Evolutionary conservation across 2,888 invertebrate genomes (phyloP).

Genomic region (Chalcosyrphus nemorum): DNA sequence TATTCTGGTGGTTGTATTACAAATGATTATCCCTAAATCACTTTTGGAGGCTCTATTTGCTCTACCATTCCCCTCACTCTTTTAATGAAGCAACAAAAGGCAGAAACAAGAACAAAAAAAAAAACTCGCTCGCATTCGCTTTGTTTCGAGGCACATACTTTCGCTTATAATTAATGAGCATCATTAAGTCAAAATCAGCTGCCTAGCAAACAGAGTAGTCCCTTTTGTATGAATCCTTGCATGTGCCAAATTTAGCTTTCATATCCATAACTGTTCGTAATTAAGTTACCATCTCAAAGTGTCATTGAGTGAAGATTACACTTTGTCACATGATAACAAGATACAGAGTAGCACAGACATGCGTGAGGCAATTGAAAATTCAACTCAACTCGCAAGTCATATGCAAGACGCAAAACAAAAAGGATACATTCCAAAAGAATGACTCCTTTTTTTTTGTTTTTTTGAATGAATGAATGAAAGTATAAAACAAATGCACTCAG

Average conservation of each 20-base stretch:
- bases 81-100: constrained; percentile 39
- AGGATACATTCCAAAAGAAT: constrained; percentile 5
- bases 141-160: constrained; percentile 15
- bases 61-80: background rate
- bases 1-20: constrained; percentile 70
- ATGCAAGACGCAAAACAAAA: constrained; percentile 18
- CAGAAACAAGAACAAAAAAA: constrained; percentile 5
- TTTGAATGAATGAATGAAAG: background rate
- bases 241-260: constrained; percentile 30
- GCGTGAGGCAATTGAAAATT: constrained; percentile 29
- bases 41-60: constrained; percentile 12
- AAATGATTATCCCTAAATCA: constrained; percentile 72
- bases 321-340: constrained; percentile 52
- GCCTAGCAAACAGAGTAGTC: background rate
- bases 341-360: background rate
- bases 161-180: constrained; percentile 62
- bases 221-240: constrained; percentile 26
- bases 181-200: constrained; percentile 71
- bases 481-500: constrained; percentile 26
- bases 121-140: constrained; percentile 1
- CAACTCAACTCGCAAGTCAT: constrained; percentile 28
- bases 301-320: constrained; percentile 49
- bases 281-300: constrained; percentile 52
- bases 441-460: too few species aligned
- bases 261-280: constrained; percentile 37